Evolutionary conservation across 2,888 invertebrate genomes (phyloP), one percentile per base, ranked within the genome.

Genomic region (Leistus spinibarbis): DNA sequence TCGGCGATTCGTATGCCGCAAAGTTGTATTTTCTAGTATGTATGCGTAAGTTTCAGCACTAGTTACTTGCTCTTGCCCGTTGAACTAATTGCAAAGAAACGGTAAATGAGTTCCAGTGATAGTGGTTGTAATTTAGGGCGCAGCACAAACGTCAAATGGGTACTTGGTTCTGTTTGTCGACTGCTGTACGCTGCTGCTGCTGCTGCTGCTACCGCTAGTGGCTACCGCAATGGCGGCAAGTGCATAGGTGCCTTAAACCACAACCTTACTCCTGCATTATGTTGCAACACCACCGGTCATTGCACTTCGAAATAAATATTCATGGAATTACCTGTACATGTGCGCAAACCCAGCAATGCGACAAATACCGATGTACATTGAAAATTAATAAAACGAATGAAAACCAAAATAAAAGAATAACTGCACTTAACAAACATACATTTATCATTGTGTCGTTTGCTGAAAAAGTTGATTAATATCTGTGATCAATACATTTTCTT

Each of bases 121-220:
- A 20, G 40, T 40, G 40, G 13, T 66, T 13, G 40, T 40, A 65
- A 65, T 40, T 65, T 27, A 23, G 20, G 65, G 27, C 17, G 53
- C 19, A 66, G 53, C 66, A 54, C 66, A 66, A 66, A 53, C 54
- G 66, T 16, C 54, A 66, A 66, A 66, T 66, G 66, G n/a, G 54
- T 66, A 40, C 53, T 40, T 7, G 40, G n/a, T n/a, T n/a, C 40
- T 40, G 66, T 4, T 3, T 13, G 3, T 40, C 40, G 40, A 40
- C 0, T 40, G 40, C 3, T 1, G 1, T 40, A 13, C 13, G 40
- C 7, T 40, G 40, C 40, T 22, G 66, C n/a, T 19, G 20, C 66
- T 22, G 53, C 40, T 16, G n/a, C 27, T 17, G 65, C 19, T 53
- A 16, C 24, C n/a, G n/a, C n/a, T n/a, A n/a, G n/a, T n/a, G n/a